These are phyloP conservation scores for Nymphalis c-album DNA, from an alignment of 2,888 invertebrate genomes.

Conservation along the genomic window DNA sequence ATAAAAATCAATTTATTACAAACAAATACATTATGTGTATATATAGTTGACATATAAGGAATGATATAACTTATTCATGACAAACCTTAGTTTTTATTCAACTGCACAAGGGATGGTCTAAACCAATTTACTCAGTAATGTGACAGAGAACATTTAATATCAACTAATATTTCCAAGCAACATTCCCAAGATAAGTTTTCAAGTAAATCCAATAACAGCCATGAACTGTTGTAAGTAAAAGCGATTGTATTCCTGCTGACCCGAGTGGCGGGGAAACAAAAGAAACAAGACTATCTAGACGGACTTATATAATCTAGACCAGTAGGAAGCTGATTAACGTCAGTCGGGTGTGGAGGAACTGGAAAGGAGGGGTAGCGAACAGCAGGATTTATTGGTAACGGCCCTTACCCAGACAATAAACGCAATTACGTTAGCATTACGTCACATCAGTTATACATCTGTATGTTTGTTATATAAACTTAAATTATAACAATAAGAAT, in stretches of 20 bases:
- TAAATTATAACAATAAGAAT: neutral
- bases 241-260: conserved; percentile 55
- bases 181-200: conserved; percentile 29
- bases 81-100: neutral
- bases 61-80: neutral
- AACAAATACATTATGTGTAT: neutral
- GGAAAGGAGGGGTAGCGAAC: conserved; percentile 59
- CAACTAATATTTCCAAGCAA: conserved; percentile 22
- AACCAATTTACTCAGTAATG: conserved; percentile 14
- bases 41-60: neutral
- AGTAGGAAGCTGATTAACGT: conserved; percentile 73
- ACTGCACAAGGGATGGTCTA: neutral
- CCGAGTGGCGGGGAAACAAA: conserved; percentile 54
- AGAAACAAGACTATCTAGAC: conserved; percentile 52
- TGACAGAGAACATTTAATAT: conserved; percentile 22
- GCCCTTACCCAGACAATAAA: conserved; percentile 64
- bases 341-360: conserved; percentile 54
- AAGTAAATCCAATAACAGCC: conserved; percentile 56
- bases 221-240: conserved; percentile 48
- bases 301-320: conserved; percentile 63
- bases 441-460: conserved; percentile 16
- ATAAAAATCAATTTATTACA: too few relatives aligned
- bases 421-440: conserved; percentile 56
- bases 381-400: conserved; percentile 74
- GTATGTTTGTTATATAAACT: neutral